Base-by-base conservation (phyloP, 2,888 invertebrate genomes). In the Machimus rusticus region DNA sequence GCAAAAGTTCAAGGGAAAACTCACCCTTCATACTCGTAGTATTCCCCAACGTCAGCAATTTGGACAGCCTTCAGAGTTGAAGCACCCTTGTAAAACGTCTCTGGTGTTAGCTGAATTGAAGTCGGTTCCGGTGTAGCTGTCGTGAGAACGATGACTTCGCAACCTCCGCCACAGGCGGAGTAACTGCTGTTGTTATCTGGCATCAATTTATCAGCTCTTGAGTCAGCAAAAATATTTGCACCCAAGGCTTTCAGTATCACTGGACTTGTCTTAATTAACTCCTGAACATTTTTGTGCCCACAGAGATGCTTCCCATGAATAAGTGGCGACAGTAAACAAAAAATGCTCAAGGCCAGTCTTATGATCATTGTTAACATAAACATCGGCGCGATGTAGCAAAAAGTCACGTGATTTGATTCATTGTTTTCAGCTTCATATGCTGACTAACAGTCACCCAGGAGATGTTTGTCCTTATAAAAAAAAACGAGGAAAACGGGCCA, bases 71-170 rank as follows among this genome's bases (percentile, higher is more conserved):
- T 92, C 88, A 92, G 89, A 84, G 91, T 88, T 57, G 92, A 92
- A 78, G 92, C 92, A 74, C 92, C 92, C 90, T 92, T 92, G 90
- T 92, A 92, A 90, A 92, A 91, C 88, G 92, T 92, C 90, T 91
- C 92, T 88, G 92, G 92, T 90, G 92, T 92, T 91, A 92, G 92
- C 90, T 92, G 92, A 90, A 92, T 92, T 91, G 92, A 91, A 51
- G 87, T 88, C 9, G 66, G 28, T 82, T 77, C 39, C 87, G 88
- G 87, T 51, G 66, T 19, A 34, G 57, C 5, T 46, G 46, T 28
- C 46, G 31, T 46, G 23, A 23, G 14, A n/a, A 31, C 12, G 31
- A 51, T 23, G 51, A 28, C 34, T 51, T 9, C 57, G 19, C 28
- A 19, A 4, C 12, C 57, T 6, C 16, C 57, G 51, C 8, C 51